Evolutionary conservation across 2,113 vertebrate genomes (phyloP).

Genomic region (Periophthalmodon schlosseri): DNA sequence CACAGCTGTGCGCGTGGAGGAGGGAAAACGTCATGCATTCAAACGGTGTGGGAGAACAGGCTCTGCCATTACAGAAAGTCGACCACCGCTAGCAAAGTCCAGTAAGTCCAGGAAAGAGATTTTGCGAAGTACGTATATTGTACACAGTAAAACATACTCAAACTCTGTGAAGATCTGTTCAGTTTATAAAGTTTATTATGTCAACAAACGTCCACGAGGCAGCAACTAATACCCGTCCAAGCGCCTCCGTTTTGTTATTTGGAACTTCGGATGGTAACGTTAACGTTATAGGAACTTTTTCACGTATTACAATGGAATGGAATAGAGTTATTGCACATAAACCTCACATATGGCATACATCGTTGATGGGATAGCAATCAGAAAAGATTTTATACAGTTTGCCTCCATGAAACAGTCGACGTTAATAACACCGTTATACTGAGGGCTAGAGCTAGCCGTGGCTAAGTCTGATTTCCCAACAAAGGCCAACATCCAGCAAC

Average conservation of each 20-base stretch:
- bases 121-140: not conserved
- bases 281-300: not conserved
- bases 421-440: slow-evolving; percentile 21
- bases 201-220: not conserved
- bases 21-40: slow-evolving; percentile 78
- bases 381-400: not conserved
- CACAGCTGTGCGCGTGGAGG: slow-evolving; percentile 32
- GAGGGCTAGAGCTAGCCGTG: slow-evolving; percentile 33
- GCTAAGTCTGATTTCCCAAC: slow-evolving; percentile 41
- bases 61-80: not conserved
- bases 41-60: slow-evolving; percentile 52
- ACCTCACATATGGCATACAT: not conserved
- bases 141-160: not conserved
- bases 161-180: too few species aligned
- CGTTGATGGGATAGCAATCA: not conserved
- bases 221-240: not conserved
- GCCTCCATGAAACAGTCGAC: slow-evolving; percentile 45
- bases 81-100: not conserved
- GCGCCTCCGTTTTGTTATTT: not conserved
- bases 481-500: slow-evolving; percentile 42
- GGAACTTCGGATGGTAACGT: not conserved
- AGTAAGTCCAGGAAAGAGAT: not conserved
- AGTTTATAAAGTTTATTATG: not conserved
- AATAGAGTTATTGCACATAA: not conserved
- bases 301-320: not conserved